phyloP scores from a whole-genome alignment of 2,797 vertebrate species.

The Darevskia nairensis region DNA sequence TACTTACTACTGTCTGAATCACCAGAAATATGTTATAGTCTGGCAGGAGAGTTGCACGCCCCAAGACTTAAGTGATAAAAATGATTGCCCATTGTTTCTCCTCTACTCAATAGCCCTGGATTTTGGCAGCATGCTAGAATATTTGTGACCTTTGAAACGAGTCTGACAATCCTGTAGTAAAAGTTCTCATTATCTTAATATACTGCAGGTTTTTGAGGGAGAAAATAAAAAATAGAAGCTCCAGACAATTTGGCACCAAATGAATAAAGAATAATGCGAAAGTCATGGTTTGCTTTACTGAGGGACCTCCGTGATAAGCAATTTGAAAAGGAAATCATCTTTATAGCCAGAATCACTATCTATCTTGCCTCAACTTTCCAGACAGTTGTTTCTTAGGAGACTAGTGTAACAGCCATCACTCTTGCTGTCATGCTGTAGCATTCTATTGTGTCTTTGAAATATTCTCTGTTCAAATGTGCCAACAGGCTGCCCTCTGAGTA shows the following conservation, averaged over 20 bases:
- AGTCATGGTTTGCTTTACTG: constrained; percentile 56
- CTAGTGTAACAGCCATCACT: constrained; percentile 56
- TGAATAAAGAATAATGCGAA: constrained; percentile 53
- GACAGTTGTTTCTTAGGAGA: constrained; percentile 60
- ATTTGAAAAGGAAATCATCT: constrained; percentile 48
- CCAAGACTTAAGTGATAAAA: constrained; percentile 10
- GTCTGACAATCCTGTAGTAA: constrained; percentile 50
- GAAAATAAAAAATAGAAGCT: constrained; percentile 39
- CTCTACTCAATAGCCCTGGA: constrained; percentile 20
- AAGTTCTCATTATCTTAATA: constrained; percentile 39
- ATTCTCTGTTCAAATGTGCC: neutral
- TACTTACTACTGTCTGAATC: constrained; percentile 22
- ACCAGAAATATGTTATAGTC: constrained; percentile 8
- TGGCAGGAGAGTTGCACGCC: constrained; percentile 17
- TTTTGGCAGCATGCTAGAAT: constrained; percentile 18
- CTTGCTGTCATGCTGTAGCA: constrained; percentile 37
- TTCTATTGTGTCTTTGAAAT: constrained; percentile 10
- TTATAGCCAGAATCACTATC: constrained; percentile 50
- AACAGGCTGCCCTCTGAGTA: too few relatives aligned
- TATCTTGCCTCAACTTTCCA: constrained; percentile 55
- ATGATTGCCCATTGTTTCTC: constrained; percentile 26
- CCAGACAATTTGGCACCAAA: constrained; percentile 56
- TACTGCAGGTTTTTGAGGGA: constrained; percentile 16
- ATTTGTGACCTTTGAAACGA: constrained; percentile 34
- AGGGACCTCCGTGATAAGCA: constrained; percentile 59